A percentile compares a stretch with the other conserved stretches of the same genome.
These are phyloP conservation scores for Halcyon badia DNA, from an alignment of 2,797 vertebrate species.

Conservation along the genomic window DNA sequence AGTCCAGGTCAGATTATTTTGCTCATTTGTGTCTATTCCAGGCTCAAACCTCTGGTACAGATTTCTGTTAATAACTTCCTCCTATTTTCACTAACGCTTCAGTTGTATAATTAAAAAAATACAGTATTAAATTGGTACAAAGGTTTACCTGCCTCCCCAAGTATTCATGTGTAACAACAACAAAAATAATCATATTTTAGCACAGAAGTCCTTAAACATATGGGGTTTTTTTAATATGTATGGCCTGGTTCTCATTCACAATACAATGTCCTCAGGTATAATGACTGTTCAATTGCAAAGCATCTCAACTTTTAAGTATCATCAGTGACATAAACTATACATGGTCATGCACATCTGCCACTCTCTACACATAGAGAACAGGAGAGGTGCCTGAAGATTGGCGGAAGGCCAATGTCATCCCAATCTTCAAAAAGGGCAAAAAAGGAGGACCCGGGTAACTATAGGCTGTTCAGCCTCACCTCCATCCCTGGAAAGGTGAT, in stretches of 20 bases:
- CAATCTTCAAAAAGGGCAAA: no score
- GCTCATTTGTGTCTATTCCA: background rate
- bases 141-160: background rate
- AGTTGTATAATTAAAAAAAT: background rate
- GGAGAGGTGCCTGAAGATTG: no score
- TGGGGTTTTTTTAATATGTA: no score
- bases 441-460: no score
- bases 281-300: background rate
- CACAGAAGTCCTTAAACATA: background rate
- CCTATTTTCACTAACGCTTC: background rate
- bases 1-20: background rate
- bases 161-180: background rate
- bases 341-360: background rate
- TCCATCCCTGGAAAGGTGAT: no score
- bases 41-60: background rate
- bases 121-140: background rate
- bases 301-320: background rate
- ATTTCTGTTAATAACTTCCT: background rate
- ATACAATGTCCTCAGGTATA: background rate
- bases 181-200: background rate
- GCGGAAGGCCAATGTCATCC: no score
- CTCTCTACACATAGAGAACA: background rate
- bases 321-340: background rate
- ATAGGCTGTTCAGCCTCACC: no score
- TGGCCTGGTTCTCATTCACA: background rate